phyloP scores from a whole-genome alignment of 2,888 invertebrate genomes.

The Seira musarum region DNA sequence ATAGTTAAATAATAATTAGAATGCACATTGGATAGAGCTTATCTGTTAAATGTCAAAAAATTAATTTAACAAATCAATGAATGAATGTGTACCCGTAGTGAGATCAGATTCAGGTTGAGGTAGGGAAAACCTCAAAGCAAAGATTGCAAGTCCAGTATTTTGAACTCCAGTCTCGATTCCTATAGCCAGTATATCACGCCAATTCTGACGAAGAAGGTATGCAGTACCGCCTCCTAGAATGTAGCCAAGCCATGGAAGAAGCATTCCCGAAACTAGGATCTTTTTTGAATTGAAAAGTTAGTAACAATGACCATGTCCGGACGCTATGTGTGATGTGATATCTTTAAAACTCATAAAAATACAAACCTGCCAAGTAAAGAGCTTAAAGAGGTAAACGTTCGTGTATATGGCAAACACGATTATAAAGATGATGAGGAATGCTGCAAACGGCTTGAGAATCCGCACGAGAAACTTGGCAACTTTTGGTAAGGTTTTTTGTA shows the following conservation, averaged over 20 bases:
- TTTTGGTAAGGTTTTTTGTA: constrained; percentile 78
- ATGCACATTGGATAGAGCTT: too few relatives aligned
- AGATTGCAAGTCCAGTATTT: constrained; percentile 94
- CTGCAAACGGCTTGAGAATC: constrained; percentile 88
- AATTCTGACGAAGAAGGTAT: constrained; percentile 77
- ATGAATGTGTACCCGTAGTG: constrained; percentile 80
- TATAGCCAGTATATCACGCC: constrained; percentile 85
- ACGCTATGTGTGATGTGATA: neutral
- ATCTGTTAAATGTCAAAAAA: neutral
- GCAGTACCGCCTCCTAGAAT: constrained; percentile 77
- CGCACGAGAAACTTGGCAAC: constrained; percentile 82
- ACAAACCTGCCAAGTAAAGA: constrained; percentile 88
- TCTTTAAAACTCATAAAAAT: neutral
- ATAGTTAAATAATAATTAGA: constrained; percentile 5
- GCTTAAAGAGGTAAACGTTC: constrained; percentile 90
- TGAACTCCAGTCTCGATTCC: constrained; percentile 94
- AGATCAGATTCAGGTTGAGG: constrained; percentile 90
- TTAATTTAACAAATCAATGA: constrained; percentile 11
- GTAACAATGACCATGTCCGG: neutral
- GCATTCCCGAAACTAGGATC: constrained; percentile 86
- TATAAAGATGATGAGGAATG: constrained; percentile 85
- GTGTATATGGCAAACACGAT: constrained; percentile 89
- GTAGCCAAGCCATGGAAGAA: constrained; percentile 89
- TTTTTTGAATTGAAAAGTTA: constrained; percentile 70
- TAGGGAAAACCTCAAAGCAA: constrained; percentile 86